Evolutionary conservation across 1,140 invertebrate genomes (phyloP).

Genomic region (Rhagoletis zephyria): DNA sequence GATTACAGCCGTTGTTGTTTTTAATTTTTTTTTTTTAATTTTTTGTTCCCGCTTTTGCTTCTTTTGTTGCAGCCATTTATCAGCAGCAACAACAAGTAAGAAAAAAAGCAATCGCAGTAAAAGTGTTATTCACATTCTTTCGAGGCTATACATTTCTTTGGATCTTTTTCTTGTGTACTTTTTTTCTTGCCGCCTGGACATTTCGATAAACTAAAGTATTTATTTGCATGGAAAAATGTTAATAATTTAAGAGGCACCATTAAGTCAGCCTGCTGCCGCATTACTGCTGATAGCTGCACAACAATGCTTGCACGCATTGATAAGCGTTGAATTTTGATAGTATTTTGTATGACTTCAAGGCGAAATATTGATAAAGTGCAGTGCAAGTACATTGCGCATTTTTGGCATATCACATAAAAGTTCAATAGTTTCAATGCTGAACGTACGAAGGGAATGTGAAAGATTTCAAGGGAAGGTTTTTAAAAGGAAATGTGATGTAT

Average conservation of each 20-base stretch:
- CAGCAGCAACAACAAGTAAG: too few species aligned
- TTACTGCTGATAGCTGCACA: background rate
- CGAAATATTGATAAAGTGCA: background rate
- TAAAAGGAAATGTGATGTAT: too few species aligned
- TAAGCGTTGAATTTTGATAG: background rate
- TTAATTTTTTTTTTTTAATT: background rate
- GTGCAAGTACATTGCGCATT: background rate
- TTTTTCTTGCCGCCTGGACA: background rate
- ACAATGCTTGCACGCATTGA: background rate
- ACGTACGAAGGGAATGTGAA: background rate
- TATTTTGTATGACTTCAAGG: background rate
- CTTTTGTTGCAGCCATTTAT: background rate
- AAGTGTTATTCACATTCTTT: slow-evolving; percentile 44
- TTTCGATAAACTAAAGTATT: slow-evolving; percentile 33
- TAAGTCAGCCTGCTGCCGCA: background rate
- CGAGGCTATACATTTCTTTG: slow-evolving; percentile 4
- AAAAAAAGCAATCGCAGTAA: background rate
- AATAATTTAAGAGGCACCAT: background rate
- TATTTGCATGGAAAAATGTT: slow-evolving; percentile 8
- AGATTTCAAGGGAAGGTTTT: too few species aligned
- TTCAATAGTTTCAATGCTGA: background rate
- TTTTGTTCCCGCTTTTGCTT: background rate
- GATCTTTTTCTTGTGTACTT: background rate
- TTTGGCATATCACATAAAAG: too few species aligned
- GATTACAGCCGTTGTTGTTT: background rate